Conservation (phyloP, 2,888 invertebrate species). For the Drosophila lutescens region DNA sequence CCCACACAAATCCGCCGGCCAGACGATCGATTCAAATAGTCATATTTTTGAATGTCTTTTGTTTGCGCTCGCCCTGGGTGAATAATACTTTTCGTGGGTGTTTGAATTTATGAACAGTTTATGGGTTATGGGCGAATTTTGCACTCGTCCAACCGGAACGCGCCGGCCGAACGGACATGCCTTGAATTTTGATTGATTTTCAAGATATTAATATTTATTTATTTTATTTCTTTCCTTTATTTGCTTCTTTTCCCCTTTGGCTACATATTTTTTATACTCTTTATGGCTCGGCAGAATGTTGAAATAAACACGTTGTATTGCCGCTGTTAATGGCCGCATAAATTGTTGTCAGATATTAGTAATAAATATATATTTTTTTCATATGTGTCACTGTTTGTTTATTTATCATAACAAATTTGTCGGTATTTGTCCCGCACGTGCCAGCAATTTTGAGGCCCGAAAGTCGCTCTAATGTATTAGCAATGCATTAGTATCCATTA, state of each 20-base stretch:
- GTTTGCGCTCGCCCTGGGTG: conserved; percentile 25
- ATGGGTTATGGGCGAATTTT: conserved; percentile 59
- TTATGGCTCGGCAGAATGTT: conserved; percentile 61
- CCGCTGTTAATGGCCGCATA: conserved; percentile 74
- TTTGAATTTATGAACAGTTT: conserved; percentile 71
- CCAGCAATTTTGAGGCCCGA: conserved; percentile 50
- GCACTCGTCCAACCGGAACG: conserved; percentile 43
- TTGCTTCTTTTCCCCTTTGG: conserved; percentile 15
- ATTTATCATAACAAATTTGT: conserved; percentile 57
- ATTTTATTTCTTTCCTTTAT: conserved; percentile 42
- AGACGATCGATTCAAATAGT: conserved; percentile 28
- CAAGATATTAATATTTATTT: conserved; percentile 69
- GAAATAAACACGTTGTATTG: conserved; percentile 76
- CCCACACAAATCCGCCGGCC: conserved; percentile 24
- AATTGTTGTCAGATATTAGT: conserved; percentile 72
- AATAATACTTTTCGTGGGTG: conserved; percentile 62
- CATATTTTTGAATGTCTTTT: conserved; percentile 26
- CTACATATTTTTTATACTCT: conserved; percentile 22
- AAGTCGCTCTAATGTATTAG: conserved; percentile 31
- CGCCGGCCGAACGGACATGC: conserved; percentile 47
- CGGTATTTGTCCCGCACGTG: conserved; percentile 63
- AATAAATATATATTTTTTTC: conserved; percentile 49
- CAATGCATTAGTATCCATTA: conserved; percentile 54
- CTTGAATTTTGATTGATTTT: conserved; percentile 77
- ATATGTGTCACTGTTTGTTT: conserved; percentile 57